Conservation (phyloP, 1,140 invertebrate species). For the Pseudomyrmex gracilis region DNA sequence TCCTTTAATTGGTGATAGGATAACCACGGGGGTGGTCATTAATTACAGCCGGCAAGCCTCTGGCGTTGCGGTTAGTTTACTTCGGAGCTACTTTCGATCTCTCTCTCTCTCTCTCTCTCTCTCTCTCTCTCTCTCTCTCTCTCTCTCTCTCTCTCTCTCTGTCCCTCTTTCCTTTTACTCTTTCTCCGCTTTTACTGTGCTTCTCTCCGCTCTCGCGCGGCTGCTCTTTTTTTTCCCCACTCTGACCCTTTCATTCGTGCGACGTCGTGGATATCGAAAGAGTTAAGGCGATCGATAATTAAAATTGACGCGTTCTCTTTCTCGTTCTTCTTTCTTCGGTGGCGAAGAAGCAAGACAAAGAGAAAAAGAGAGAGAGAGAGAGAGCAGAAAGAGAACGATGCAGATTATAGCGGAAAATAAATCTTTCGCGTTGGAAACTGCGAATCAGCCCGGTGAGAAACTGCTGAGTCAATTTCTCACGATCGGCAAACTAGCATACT, state of each 20-base stretch:
- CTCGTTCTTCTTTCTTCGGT: not conserved
- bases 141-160: slow-evolving; percentile 1
- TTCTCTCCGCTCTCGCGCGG: not conserved
- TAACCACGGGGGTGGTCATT: slow-evolving; percentile 59
- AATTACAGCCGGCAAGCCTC: slow-evolving; percentile 51
- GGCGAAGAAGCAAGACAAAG: not conserved
- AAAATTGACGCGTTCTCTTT: slow-evolving; percentile 48
- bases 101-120: slow-evolving; percentile 1
- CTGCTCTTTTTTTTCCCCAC: slow-evolving; percentile 9
- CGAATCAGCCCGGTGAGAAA: not conserved
- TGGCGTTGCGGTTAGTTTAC: slow-evolving; percentile 49
- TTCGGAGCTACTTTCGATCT: slow-evolving; percentile 51
- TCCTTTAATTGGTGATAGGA: slow-evolving; percentile 62
- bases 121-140: slow-evolving; percentile 12
- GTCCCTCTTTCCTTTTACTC: not conserved
- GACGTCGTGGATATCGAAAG: slow-evolving; percentile 25
- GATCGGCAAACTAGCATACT: slow-evolving; percentile 6
- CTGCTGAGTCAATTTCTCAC: slow-evolving; percentile 3
- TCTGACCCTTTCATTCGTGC: slow-evolving; percentile 23
- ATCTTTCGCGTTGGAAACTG: not conserved
- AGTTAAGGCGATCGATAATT: slow-evolving; percentile 54
- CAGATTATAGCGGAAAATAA: slow-evolving; percentile 7
- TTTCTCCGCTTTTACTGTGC: not conserved
- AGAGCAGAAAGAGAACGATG: not conserved
- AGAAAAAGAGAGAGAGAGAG: slow-evolving; percentile 2